A percentile compares a stretch with the other conserved stretches of the same genome.
These are phyloP conservation scores for Rynchops niger DNA, from an alignment of 2,113 vertebrate species.

Conservation along the genomic window DNA sequence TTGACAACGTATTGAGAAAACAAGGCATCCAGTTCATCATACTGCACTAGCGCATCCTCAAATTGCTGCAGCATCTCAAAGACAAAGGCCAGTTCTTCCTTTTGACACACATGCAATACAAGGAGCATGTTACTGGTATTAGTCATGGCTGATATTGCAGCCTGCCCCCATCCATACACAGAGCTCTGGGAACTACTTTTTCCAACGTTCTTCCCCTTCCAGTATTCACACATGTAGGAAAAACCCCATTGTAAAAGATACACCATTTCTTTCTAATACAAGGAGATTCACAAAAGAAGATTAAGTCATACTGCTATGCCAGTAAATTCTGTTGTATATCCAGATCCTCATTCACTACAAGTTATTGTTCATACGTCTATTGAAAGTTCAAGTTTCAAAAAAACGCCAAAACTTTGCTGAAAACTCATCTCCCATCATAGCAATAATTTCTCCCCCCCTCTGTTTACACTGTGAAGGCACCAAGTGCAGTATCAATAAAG, in stretches of 20 bases:
- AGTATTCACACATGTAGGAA: not conserved
- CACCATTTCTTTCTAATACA: not conserved
- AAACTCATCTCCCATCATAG: not conserved
- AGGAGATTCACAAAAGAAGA: not conserved
- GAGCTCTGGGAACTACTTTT: not conserved
- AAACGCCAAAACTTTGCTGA: not conserved
- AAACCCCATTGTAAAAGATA: not conserved
- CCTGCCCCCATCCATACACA: not conserved
- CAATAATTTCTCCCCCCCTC: not conserved
- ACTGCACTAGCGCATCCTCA: slow-evolving; percentile 95
- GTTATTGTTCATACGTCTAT: not conserved
- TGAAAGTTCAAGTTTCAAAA: not conserved
- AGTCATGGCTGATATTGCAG: not conserved
- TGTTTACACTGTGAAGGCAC: not conserved
- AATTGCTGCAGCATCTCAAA: slow-evolving; percentile 99
- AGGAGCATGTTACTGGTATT: not conserved
- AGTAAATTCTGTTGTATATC: not conserved
- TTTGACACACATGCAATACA: slow-evolving; percentile 14
- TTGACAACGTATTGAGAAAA: slow-evolving; percentile 98
- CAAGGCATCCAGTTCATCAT: slow-evolving; percentile 97
- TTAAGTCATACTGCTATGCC: not conserved
- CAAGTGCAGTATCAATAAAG: not conserved
- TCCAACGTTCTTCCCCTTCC: not conserved
- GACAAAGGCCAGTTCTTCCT: slow-evolving; percentile 98
- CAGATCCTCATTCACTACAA: not conserved